Evolutionary conservation across 2,888 invertebrate genomes (phyloP).

Genomic region (Acanthosepion esculentum): DNA sequence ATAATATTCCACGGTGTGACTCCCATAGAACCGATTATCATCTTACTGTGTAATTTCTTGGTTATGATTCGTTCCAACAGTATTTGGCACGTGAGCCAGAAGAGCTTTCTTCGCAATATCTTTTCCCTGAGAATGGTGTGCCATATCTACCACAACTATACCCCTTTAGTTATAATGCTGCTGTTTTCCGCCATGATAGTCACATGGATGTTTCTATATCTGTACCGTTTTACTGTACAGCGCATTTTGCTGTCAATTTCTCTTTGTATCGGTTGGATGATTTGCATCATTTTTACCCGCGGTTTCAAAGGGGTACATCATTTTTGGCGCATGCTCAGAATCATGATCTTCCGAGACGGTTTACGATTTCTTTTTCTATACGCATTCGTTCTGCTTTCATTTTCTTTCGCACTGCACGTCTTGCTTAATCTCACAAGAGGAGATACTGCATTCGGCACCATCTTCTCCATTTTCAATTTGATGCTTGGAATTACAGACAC

Average conservation of each 20-base stretch:
- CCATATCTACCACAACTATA: conserved; percentile 50
- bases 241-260: conserved; percentile 68
- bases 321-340: conserved; percentile 71
- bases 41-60: conserved; percentile 54
- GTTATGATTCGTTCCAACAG: conserved; percentile 47
- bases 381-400: conserved; percentile 70
- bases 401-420: conserved; percentile 70
- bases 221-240: conserved; percentile 57
- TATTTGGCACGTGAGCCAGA: conserved; percentile 6
- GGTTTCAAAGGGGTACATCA: conserved; percentile 71
- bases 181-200: conserved; percentile 62
- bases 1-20: conserved; percentile 60
- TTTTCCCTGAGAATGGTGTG: conserved; percentile 49
- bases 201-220: conserved; percentile 65
- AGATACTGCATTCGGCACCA: conserved; percentile 61
- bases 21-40: conserved; percentile 62
- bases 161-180: conserved; percentile 53
- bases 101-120: background rate
- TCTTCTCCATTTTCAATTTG: conserved; percentile 71
- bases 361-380: conserved; percentile 70
- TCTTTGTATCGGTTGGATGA: conserved; percentile 71
- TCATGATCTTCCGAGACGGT: conserved; percentile 72
- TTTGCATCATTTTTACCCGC: conserved; percentile 70
- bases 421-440: conserved; percentile 64
- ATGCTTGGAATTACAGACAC: conserved; percentile 72